phyloP scores from a whole-genome alignment of 2,888 invertebrate species.

The Dermolepida albohirtum region DNA sequence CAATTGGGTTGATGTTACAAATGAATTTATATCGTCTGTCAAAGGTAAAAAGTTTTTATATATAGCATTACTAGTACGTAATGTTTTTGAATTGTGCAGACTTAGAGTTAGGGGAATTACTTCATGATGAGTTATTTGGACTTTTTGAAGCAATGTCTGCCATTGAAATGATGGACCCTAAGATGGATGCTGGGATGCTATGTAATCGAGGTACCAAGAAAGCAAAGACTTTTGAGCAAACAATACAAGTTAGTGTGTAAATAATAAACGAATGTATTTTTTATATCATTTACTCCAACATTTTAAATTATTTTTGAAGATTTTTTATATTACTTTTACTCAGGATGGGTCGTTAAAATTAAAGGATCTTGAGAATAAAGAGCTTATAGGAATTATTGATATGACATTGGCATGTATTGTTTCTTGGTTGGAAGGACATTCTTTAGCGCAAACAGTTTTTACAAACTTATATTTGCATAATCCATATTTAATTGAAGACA shows the following conservation, averaged over 20 bases:
- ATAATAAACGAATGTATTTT: too few species aligned
- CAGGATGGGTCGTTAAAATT: conserved; percentile 83
- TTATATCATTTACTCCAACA: too few species aligned
- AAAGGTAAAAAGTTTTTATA: conserved; percentile 65
- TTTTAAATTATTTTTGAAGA: not conserved
- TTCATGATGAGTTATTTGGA: conserved; percentile 92
- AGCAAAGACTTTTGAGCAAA: conserved; percentile 88
- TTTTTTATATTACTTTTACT: conserved; percentile 45
- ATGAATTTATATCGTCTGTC: conserved; percentile 73
- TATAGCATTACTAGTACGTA: not conserved
- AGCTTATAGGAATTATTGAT: conserved; percentile 94
- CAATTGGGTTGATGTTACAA: conserved; percentile 72
- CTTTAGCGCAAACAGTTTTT: conserved; percentile 96
- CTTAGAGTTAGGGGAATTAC: conserved; percentile 87
- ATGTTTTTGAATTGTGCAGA: conserved; percentile 66
- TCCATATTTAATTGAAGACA: conserved; percentile 86
- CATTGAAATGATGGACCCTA: conserved; percentile 99
- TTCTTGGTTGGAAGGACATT: conserved; percentile 98
- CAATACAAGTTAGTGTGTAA: conserved; percentile 74
- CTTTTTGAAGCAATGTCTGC: conserved; percentile 99
- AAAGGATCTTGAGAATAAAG: conserved; percentile 78
- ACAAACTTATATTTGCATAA: conserved; percentile 96
- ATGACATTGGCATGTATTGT: conserved; percentile 93
- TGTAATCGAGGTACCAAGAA: conserved; percentile 90
- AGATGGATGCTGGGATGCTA: conserved; percentile 99